Base-by-base conservation (phyloP, 2,113 vertebrate species). In the Megaleporinus macrocephalus region DNA sequence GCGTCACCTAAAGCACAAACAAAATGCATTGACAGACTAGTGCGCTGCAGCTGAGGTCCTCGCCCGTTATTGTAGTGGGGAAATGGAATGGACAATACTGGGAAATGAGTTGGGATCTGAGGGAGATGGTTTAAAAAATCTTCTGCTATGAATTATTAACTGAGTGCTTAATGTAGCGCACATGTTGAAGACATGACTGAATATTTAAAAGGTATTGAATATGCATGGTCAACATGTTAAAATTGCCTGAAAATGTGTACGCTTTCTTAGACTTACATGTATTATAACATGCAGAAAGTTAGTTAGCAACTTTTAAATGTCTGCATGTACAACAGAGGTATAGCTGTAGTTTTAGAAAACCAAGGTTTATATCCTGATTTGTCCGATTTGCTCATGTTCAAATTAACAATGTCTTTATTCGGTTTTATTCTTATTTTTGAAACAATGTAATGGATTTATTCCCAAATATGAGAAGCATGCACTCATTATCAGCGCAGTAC, bases 71-170 rank as follows among this genome's bases (percentile, higher is more conserved):
- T 22, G 12, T 66, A 51, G 22, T n/a, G 29, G 1, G 10, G 70
- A 41, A 41, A 18, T 66, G 61, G 49, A 44, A 57, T 55, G 33
- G 15, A n/a, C 27, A 53, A 55, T 73, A 65, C 12, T 63, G 71
- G 79, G 29, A 36, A 53, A 79, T 79, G 55, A 61, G 53, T 69
- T 55, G 33, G 49, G 33, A 68, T 51, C 62, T 22, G 18, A 33
- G 27, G 71, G 30, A 14, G 27, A 78, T 20, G 73, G 16, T 76
- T 62, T 75, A 77, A 68, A 62, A 36, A 74, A 81, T 74, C 27
- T 41, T 59, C 61, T 73, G 44, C 41, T 30, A 30, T 81, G 27
- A 74, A 81, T 74, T 81, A 66, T 74, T 81, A 53, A 73, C 71
- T 15, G 0, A 53, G 30, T 41, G 62, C 62, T 75, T 81, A 74